A percentile compares a stretch with the other conserved stretches of the same genome.
These are phyloP conservation scores for Cremastinae sp. DNA, from an alignment of 2,888 invertebrate genomes.

Conservation along the genomic window DNA sequence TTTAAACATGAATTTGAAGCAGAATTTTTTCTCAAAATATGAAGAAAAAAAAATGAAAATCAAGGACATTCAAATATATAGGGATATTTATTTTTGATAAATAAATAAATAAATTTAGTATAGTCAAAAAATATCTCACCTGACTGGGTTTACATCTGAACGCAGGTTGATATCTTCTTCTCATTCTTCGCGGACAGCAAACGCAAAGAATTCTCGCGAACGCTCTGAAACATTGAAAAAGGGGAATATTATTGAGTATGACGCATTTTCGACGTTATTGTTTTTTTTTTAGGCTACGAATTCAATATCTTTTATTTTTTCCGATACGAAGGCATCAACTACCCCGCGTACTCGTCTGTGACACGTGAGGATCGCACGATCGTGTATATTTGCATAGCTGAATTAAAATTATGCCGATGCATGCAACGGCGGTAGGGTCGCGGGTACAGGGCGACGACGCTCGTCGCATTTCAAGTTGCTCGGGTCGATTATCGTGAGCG, in stretches of 20 bases:
- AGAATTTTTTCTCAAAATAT: no score
- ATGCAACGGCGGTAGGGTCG: slow-evolving; percentile 33
- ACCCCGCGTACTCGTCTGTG: slow-evolving; percentile 9
- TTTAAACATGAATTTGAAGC: no score
- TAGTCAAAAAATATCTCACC: slow-evolving; percentile 83
- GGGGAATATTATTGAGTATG: no score
- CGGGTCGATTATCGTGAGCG: slow-evolving; percentile 39
- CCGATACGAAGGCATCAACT: slow-evolving; percentile 11
- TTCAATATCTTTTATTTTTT: slow-evolving; percentile 30
- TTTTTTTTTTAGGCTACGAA: slow-evolving; percentile 19
- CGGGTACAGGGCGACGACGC: slow-evolving; percentile 48
- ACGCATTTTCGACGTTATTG: no score
- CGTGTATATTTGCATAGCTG: slow-evolving; percentile 69
- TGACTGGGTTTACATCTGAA: slow-evolving; percentile 92
- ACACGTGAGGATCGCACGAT: slow-evolving; percentile 16
- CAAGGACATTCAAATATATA: no score
- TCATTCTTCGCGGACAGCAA: slow-evolving; percentile 91
- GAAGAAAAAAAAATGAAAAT: no score
- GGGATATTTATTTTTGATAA: no score
- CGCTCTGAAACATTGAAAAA: slow-evolving; percentile 86
- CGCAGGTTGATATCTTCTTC: slow-evolving; percentile 91
- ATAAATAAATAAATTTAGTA: no score
- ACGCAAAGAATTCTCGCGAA: slow-evolving; percentile 95
- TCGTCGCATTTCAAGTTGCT: slow-evolving; percentile 52
- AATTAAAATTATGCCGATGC: slow-evolving; percentile 58